Evolutionary conservation across 2,113 vertebrate genomes (phyloP).

Genomic region (Pavo muticus): DNA sequence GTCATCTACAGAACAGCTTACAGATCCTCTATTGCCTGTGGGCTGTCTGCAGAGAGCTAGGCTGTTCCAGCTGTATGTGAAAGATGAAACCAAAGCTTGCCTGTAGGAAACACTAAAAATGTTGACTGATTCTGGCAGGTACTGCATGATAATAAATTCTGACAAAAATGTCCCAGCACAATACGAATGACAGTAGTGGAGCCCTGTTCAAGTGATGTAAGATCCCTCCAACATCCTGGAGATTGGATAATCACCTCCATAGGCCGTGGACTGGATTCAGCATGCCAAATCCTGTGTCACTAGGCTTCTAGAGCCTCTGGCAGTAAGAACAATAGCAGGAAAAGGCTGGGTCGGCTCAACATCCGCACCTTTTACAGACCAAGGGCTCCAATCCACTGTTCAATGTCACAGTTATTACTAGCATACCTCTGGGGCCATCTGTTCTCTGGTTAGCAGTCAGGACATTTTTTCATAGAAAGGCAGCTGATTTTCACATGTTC

Average conservation of each 20-base stretch:
- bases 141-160: neutral
- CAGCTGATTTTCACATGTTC: neutral
- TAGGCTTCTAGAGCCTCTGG: neutral
- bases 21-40: neutral
- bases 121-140: neutral
- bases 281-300: accelerated
- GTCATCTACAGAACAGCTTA: neutral
- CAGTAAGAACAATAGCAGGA: neutral
- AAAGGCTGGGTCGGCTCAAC: neutral
- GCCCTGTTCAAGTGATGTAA: neutral
- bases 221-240: neutral
- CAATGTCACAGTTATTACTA: neutral
- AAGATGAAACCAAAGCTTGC: neutral
- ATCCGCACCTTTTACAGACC: neutral
- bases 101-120: neutral
- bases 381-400: neutral
- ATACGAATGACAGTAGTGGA: neutral
- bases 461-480: neutral
- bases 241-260: neutral
- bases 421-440: neutral
- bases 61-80: neutral
- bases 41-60: accelerated
- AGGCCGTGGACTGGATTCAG: neutral
- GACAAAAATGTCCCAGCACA: neutral
- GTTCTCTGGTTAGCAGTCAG: neutral